A percentile compares a stretch with the other conserved stretches of the same genome.
These are phyloP conservation scores for Bursaphelenchus mucronatus DNA, from an alignment of 1,140 invertebrate genomes.

Conservation along the genomic window DNA sequence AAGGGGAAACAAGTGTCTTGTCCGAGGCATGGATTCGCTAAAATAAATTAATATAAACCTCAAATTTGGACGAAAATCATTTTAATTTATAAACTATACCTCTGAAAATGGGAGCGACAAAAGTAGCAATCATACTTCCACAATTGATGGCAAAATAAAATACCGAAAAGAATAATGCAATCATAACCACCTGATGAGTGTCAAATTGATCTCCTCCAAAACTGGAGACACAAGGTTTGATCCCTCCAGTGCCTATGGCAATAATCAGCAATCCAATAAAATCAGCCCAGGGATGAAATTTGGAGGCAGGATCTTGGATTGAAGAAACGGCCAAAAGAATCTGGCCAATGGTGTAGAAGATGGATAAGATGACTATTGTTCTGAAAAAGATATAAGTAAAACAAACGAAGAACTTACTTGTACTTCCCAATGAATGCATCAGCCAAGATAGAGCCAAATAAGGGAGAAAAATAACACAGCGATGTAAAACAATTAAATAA, in stretches of 20 bases:
- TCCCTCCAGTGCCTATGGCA: conserved; percentile 68
- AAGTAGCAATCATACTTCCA: conserved; percentile 80
- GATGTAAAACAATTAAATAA: conserved; percentile 77
- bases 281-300: conserved; percentile 11
- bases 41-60: conserved; percentile 61
- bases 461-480: conserved; percentile 77
- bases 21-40: conserved; percentile 54
- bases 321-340: conserved; percentile 72
- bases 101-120: conserved; percentile 77
- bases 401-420: conserved; percentile 62
- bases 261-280: conserved; percentile 61
- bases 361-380: conserved; percentile 54
- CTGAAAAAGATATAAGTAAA: conserved; percentile 57
- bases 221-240: conserved; percentile 72
- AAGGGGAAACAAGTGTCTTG: conserved; percentile 60
- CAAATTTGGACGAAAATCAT: conserved; percentile 64
- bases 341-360: conserved; percentile 80
- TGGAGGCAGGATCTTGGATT: conserved; percentile 51
- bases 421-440: conserved; percentile 80
- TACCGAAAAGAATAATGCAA: conserved; percentile 79
- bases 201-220: conserved; percentile 61
- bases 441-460: conserved; percentile 78
- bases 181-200: conserved; percentile 69
- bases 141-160: conserved; percentile 89
- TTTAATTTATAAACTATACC: conserved; percentile 66